Percentiles rank a stretch among this genome's conserved stretches.
phyloP scores from a whole-genome alignment of 1,140 invertebrate genomes.

The Drosophila jambulina region DNA sequence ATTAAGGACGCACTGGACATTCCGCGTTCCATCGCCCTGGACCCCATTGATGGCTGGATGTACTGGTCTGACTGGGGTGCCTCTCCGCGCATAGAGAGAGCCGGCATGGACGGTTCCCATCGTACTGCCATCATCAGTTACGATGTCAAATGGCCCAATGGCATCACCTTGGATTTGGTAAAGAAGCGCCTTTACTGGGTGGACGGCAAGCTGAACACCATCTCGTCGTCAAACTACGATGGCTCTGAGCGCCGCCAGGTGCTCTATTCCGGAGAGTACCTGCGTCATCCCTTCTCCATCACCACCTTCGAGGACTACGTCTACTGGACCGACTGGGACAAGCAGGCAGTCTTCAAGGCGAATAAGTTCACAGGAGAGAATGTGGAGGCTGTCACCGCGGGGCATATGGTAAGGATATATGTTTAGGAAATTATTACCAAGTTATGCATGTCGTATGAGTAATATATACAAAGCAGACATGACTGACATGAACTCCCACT shows the following conservation, averaged over 20 bases:
- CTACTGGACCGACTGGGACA: constrained; percentile 99
- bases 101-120: constrained; percentile 97
- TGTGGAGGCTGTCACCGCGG: constrained; percentile 90
- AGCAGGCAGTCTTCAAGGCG: constrained; percentile 95
- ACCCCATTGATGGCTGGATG: constrained; percentile 98
- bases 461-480: not conserved
- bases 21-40: constrained; percentile 96
- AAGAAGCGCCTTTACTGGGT: constrained; percentile 96
- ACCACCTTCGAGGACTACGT: constrained; percentile 97
- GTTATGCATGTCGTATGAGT: not conserved
- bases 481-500: not conserved
- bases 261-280: constrained; percentile 89
- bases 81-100: constrained; percentile 95
- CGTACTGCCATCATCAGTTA: constrained; percentile 94
- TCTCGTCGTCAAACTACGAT: constrained; percentile 95
- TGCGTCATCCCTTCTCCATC: constrained; percentile 96
- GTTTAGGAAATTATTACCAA: not conserved
- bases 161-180: constrained; percentile 95
- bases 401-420: constrained; percentile 87
- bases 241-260: constrained; percentile 92
- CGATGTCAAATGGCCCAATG: constrained; percentile 98
- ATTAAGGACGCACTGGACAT: constrained; percentile 94
- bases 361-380: constrained; percentile 97
- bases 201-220: constrained; percentile 96
- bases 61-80: constrained; percentile 99